Base-by-base conservation (phyloP, 2,113 vertebrate species). In the Rhinolophus sinicus region DNA sequence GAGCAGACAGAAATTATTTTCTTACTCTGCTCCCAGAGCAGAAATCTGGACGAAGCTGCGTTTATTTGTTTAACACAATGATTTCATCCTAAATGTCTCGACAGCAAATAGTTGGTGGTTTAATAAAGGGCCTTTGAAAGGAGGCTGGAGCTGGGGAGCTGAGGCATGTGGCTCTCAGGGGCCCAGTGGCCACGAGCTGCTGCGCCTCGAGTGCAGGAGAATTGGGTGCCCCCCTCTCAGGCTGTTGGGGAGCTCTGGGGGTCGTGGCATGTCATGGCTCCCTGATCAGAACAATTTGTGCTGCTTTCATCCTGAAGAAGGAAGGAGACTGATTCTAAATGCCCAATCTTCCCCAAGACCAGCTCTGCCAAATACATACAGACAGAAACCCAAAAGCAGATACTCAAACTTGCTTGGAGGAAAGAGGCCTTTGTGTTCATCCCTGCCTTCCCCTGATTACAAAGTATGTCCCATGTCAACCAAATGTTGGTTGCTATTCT, bases 11-110 rank as follows among this genome's bases (percentile, higher is more conserved):
- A 99, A 99, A 99, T 98, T 99, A 99, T 99, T 99, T 99, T 99
- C 98, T 99, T 98, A 98, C 97, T 98, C 97, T 98, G 97, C 98
- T 99, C 99, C 98, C 98, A 99, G 98, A 98, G 98, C 98, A 98
- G 98, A 98, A 98, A 98, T 98, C 98, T 98, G 97, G 98, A 99
- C 93, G 98, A 98, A 99, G 98, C 97, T 97, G 97, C 86, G 97
- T 99, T 99, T 99, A 99, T 99, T 99, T 99, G 98, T 99, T 98
- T 99, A 99, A 98, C 98, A 98, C 87, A 96, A 98, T 98, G 99
- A 99, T 99, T 99, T 99, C 98, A 99, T 99, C 98, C 99, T 98
- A 98, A 98, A 99, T 98, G 98, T 98, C 98, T 99, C 96, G 98
- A 99, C 98, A 98, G 98, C 98, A 98, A 98, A 99, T 99, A 98